Base-by-base conservation (phyloP, 2,113 vertebrate genomes). In the Boleophthalmus pectinirostris region DNA sequence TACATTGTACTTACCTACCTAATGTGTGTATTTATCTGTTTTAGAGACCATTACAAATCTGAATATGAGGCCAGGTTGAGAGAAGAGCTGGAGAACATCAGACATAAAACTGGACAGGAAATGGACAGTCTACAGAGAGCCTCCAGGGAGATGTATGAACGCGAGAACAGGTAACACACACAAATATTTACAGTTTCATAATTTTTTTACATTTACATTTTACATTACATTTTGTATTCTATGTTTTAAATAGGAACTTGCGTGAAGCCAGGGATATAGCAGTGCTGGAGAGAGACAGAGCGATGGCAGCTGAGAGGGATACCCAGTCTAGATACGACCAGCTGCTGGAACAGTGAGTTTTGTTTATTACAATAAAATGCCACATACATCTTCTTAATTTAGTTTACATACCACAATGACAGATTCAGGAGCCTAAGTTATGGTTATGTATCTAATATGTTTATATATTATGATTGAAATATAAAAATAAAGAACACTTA, bases 81-180 rank as follows among this genome's bases (percentile, higher is more conserved):
- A 61, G 93, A 96, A 61, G 97, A 99, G 82, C 78, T 99, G 85
- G 97, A 98, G 82, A 95, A 95, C 90, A 95, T 99, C 86, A 92
- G 92, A 25, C 21, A 96, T 70, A 98, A 96, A 93, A 99, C 97
- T 68, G 92, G 94, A 84, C 95, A 96, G 85, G 98, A 99, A 93
- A 96, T 99, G 0, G 95, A 97, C 35, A 95, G 93, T 60, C 94
- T 99, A 85, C 95, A 97, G 92, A 94, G 90, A 74, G 87, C 95
- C 49, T 97, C 96, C 68, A 96, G 92, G 87, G 98, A 99, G 92
- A 97, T 98, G 95, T 99, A 98, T 74, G 98, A 99, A 80, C 94
- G 97, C 68, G 98, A 99, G 91, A 99, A 99, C 93, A 97, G 98
- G 98, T 99, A 82, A 3, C 14, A 13, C 65, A 46, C 0, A n/a